Base-by-base conservation (phyloP, 2,797 vertebrate genomes). In the Arctocebus calabarensis region DNA sequence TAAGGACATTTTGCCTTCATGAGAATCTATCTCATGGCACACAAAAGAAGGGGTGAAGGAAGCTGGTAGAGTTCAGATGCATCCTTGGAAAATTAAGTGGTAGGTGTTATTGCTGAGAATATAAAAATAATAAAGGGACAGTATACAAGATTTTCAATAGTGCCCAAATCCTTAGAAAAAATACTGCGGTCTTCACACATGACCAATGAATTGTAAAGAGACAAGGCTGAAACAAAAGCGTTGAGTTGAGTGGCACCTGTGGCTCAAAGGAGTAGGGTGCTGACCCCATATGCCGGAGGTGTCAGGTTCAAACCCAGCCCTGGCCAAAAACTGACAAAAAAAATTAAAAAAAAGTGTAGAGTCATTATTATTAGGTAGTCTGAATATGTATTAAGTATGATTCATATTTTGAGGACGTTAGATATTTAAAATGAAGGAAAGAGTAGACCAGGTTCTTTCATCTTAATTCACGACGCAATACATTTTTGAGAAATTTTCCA, bases 381-480 rank as follows among this genome's bases (percentile, higher is more conserved):
- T 66, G 0, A 55, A 11, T 85, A 62, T 4, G 19, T 29, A 64
- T 81, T 11, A 62, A 78, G n/a, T 34, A 43, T 43, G 71, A 57
- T 62, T 73, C 40, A 22, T 32, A 4, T 70, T 86, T 88, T 61
- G 34, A 88, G 37, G 61, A 62, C 74, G n/a, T 34, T 62, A n/a
- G 14, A 52, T 87, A 74, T 37, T 93, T 90, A 48, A 86, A 91
- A 84, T 9, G 7, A 82, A 43, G 25, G 37, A 70, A 91, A 86
- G 25, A 62, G 6, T 29, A 48, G 43, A 45, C 25, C 11, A 52
- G 20, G 20, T 19, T 12, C 11, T 91, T 90, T 89, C 17, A 29
- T 70, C 3, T 78, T 85, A 78, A 88, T 78, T 48, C 34, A 83
- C 40, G 84, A 94, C 87, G 57, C 22, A 78, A 64, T 40, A 4